Conservation (phyloP, 2,888 invertebrate species). For the Sinohyriopsis cumingii region DNA sequence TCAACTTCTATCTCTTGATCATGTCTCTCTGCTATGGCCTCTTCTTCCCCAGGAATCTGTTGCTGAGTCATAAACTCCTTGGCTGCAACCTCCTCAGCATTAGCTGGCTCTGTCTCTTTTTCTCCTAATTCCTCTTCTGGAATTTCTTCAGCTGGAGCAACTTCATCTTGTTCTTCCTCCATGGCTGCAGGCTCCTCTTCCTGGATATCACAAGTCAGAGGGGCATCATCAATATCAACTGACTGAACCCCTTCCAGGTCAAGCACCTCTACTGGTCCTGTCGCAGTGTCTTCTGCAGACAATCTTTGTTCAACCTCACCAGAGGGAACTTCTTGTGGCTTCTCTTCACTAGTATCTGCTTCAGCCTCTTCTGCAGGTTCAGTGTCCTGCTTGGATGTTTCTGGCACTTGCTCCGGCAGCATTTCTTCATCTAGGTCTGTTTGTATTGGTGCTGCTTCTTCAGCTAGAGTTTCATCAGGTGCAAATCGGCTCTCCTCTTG, state of each 20-base stretch:
- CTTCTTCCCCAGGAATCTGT: constrained; percentile 4
- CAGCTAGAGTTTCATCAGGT: neutral
- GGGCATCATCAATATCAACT: constrained; percentile 2
- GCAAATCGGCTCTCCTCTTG: too few species aligned
- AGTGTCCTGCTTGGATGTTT: constrained; percentile 1
- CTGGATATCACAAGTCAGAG: neutral
- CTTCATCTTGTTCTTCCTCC: constrained; percentile 5
- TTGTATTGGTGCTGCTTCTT: neutral
- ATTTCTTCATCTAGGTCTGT: neutral
- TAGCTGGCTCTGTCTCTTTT: constrained; percentile 1
- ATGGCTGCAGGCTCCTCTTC: neutral
- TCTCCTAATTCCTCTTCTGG: constrained; percentile 3
- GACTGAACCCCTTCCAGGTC: neutral
- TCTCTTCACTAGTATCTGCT: too few species aligned
- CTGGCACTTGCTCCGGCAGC: neutral
- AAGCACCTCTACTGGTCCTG: constrained; percentile 1
- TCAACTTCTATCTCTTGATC: constrained; percentile 6
- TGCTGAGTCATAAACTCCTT: constrained; percentile 1
- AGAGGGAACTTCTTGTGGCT: neutral
- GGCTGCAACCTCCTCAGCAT: constrained; percentile 1
- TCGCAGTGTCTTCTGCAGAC: constrained; percentile 2
- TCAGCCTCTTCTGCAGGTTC: constrained; percentile 1
- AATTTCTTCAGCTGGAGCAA: constrained; percentile 4
- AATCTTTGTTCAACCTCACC: constrained; percentile 1
- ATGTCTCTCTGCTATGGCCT: constrained; percentile 5